Base-by-base conservation (phyloP, 2,888 invertebrate species). In the Onthophagus sagittarius region DNA sequence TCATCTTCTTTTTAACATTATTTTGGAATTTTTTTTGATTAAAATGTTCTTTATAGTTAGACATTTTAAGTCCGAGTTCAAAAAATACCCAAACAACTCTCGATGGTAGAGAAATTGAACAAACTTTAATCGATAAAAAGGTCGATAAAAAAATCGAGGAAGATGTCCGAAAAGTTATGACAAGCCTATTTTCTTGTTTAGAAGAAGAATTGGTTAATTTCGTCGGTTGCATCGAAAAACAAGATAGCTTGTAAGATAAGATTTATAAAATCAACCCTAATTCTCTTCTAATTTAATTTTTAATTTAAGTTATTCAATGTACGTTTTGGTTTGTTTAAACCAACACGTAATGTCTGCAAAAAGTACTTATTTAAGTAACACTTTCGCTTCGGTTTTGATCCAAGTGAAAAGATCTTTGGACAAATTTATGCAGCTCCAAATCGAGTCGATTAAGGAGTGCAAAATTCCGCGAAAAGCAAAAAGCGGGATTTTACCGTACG, bases 311-410 rank as follows among this genome's bases (percentile, higher is more conserved):
- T 97, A 97, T 84, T 96, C 96, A 71, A 94, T 98, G 90, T 95
- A 96, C 79, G 94, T 97, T 76, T 88, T 98, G 81, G 98, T 98
- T 11, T 91, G 95, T 78, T 89, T 97, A 80, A 95, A 96, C 77
- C 94, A 96, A 81, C 97, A 98, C 83, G 97, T 97, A 31, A 93
- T 96, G 90, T 94, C 94, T 32, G 93, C 95, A 0, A 92, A 95
- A 86, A 94, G 95, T 74, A 94, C 95, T 33, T 96, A 94, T 85
- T 88, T 97, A 39, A 93, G 94, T 79, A 94, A 94, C 88, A 93
- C 94, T 6, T 95, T 95, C 82, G 96, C 94, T 7, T 94, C 93
- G 13, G 92, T 94, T 70, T 87, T 96, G 71, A 93, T 97, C 15
- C 94, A 95, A 84, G 93, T 95, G 33, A 97, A 97, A 85, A 87